Evolutionary conservation across 2,113 vertebrate genomes (phyloP), one percentile per base, ranked within the genome.

Genomic region (Herpailurus yagouaroundi): DNA sequence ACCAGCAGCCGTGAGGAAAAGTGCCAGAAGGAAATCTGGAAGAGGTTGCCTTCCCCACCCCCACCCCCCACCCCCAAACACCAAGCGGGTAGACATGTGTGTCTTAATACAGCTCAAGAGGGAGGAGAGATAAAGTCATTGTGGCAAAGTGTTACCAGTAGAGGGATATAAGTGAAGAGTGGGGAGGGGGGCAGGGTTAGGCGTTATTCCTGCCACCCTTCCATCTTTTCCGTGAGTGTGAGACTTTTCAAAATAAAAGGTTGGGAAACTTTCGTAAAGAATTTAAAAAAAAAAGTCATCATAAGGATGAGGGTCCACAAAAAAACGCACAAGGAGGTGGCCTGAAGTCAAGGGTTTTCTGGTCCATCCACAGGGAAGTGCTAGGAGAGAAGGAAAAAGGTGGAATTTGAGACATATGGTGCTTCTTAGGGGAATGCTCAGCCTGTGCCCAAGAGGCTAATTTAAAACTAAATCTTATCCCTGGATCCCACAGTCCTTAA

Each of bases 401-500:
- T 79, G 76, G 90, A 86, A 80, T 91, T 36, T 10, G 64, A 94
- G 92, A 91, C 95, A 96, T 86, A 48, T 84, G 91, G 91, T 91
- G 94, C 91, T 96, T 97, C 91, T 95, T 95, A 93, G 64, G 85
- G 82, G 76, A 60, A 5, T 60, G 21, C 63, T 88, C 36, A 18
- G 68, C 74, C 92, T 95, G 71, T 95, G 71, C 96, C 93, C 81
- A 7, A 14, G 90, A 95, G 96, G 90, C 94, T 94, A 27, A 92
- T 97, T 94, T 71, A 90, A 96, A 97, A 84, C 90, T 92, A 95
- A 92, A 95, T 96, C 87, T 92, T 91, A 88, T 41, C n/a, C 97
- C 71, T 88, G 92, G 84, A 94, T 96, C 94, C 95, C 60, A 9
- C 50, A 94, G 45, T 48, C 90, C 64, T 92, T 96, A 31, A 57